A percentile compares a stretch with the other conserved stretches of the same genome.
These are phyloP conservation scores for Exephanes ischioxanthus DNA, from an alignment of 2,888 invertebrate species.

Conservation along the genomic window DNA sequence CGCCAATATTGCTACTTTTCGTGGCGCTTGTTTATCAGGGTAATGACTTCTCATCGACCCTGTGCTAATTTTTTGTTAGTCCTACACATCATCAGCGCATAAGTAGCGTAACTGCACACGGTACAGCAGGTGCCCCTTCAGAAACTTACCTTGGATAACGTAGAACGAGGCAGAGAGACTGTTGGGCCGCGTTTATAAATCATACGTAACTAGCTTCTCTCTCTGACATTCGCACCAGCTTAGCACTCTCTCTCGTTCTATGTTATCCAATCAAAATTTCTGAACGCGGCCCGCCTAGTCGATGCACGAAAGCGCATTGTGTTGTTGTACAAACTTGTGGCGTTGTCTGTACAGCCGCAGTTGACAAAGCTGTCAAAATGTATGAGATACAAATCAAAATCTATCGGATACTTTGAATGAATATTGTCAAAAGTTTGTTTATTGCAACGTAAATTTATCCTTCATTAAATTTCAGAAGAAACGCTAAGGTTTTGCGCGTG, in stretches of 20 bases:
- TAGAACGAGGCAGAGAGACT: no score
- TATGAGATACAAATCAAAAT: neutral
- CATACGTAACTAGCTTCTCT: no score
- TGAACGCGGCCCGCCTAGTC: neutral
- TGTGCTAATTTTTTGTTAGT: no score
- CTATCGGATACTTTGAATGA: neutral
- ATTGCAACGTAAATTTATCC: neutral
- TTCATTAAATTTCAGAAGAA: neutral
- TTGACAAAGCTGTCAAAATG: neutral
- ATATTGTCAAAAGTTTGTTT: neutral
- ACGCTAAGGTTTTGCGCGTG: neutral
- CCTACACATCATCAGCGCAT: no score
- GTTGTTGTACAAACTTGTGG: neutral
- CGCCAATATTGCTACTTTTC: no score
- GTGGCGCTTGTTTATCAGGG: no score
- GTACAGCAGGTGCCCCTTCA: neutral
- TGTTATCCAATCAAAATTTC: no score
- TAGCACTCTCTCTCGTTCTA: no score
- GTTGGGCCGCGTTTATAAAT: no score
- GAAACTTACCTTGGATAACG: no score
- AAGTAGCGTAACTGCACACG: neutral
- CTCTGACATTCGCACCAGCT: no score
- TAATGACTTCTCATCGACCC: no score
- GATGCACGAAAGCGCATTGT: neutral
- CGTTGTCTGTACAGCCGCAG: neutral